phyloP scores from a whole-genome alignment of 2,797 vertebrate genomes.

The Leuciscus waleckii region DNA sequence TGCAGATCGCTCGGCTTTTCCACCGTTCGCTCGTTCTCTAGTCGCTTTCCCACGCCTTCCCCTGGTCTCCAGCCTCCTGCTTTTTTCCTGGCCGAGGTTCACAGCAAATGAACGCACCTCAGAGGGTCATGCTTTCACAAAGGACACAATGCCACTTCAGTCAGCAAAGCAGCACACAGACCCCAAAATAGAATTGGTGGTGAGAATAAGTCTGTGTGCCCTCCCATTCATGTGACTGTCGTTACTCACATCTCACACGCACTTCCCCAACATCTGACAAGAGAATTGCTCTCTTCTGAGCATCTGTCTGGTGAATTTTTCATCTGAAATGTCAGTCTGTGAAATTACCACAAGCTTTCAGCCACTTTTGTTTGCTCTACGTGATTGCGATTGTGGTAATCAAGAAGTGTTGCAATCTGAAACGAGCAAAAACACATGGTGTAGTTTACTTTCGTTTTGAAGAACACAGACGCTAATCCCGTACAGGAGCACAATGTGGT shows the following conservation, averaged over 20 bases:
- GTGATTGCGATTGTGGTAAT: constrained; percentile 41
- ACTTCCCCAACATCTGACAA: constrained; percentile 28
- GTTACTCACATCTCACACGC: constrained; percentile 41
- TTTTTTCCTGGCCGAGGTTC: constrained; percentile 60
- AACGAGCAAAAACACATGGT: constrained; percentile 31
- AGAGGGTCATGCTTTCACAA: constrained; percentile 70
- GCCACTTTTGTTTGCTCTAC: constrained; percentile 47
- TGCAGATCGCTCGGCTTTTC: constrained; percentile 81
- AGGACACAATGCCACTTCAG: constrained; percentile 65
- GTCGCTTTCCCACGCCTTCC: constrained; percentile 60
- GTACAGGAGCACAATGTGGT: constrained; percentile 15
- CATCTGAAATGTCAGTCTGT: constrained; percentile 34
- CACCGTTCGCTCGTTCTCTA: constrained; percentile 68
- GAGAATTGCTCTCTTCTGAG: constrained; percentile 34
- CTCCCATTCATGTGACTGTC: constrained; percentile 46
- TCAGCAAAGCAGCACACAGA: constrained; percentile 65
- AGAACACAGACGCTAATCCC: constrained; percentile 19
- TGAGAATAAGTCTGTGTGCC: constrained; percentile 37
- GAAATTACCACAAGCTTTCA: constrained; percentile 31
- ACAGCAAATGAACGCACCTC: constrained; percentile 69
- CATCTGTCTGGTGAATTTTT: constrained; percentile 48
- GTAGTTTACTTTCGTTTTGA: constrained; percentile 37
- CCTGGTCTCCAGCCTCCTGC: constrained; percentile 40
- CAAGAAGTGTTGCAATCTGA: constrained; percentile 14
- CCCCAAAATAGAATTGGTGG: constrained; percentile 45